A percentile compares a stretch with the other conserved stretches of the same genome.
Evolutionary conservation across 2,797 vertebrate species (phyloP).

Genomic region (Halcyon badia): DNA sequence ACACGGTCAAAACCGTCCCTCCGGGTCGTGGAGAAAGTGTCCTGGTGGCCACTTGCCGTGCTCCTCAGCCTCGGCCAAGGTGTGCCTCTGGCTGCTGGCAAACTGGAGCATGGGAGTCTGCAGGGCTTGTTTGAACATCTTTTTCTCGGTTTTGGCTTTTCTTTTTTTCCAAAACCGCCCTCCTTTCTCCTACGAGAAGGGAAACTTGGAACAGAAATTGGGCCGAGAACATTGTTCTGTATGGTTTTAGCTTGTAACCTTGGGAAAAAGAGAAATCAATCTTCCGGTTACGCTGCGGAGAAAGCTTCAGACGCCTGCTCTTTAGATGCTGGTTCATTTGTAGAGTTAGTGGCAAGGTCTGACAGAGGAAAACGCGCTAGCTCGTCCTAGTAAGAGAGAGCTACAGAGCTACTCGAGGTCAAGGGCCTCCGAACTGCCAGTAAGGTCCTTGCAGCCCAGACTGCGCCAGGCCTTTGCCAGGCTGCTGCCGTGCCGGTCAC

Average conservation of each 20-base stretch:
- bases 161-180: background rate
- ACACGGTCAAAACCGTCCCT: background rate
- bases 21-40: background rate
- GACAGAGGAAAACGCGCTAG: background rate
- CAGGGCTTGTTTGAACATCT: background rate
- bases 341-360: background rate
- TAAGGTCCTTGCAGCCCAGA: background rate
- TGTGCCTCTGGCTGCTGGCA: background rate
- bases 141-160: background rate
- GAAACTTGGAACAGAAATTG: background rate
- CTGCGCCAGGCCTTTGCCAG: background rate
- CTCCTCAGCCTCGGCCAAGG: background rate
- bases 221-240: background rate
- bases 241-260: background rate
- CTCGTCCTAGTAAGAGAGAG: background rate
- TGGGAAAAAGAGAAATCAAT: background rate
- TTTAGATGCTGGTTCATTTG: background rate
- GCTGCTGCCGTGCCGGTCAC: fast-evolving
- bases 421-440: background rate
- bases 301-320: background rate
- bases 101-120: background rate
- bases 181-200: background rate
- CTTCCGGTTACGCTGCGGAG: background rate
- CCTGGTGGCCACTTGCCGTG: background rate
- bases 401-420: background rate